Evolutionary conservation across 2,888 invertebrate species (phyloP), one percentile per base, ranked within the genome.

Genomic region (Holacanthella duospinosa): DNA sequence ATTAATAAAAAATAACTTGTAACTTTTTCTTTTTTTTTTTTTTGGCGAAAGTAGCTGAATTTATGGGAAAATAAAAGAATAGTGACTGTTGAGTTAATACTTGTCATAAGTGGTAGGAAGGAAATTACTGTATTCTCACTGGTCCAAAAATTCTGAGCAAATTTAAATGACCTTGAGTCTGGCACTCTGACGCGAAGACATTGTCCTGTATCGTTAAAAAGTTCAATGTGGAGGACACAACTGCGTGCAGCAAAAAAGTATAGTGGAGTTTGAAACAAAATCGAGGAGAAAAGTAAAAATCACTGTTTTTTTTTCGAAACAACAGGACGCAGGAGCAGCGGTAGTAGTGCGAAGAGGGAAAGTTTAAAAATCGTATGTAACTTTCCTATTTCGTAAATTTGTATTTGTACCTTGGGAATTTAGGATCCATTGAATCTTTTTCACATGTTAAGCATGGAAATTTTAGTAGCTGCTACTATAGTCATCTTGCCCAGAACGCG

Each of bases 401-500:
- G 6, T 9, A 36, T 9, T 36, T 36, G 48, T 48, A 48, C 48
- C 48, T 48, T 4, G 21, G 21, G 48, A n/a, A 12, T 36, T 36
- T 16, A 48, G 48, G 21, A 48, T 21, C 36, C 36, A 16, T 36
- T 16, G 36, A 16, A 36, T 6, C 6, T 16, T 36, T 36, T 36
- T 6, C 36, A 36, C 16, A 36, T 36, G 6, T 36, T 16, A 36
- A 36, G 36, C 36, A n/a, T n/a, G 48, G 19, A 21, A 21, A 48
- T 48, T 4, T 48, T 21, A 48, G 48, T 21, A n/a, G 48, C 19
- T 21, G 48, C 48, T 48, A 21, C 16, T 36, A 16, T 36, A 36
- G 36, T 21, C 48, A 48, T 48, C 48, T 48, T 48, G 48, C n/a
- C 48, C 48, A 48, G 48, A 48, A 48, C 48, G 48, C 19, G 48